These are phyloP conservation scores for Geotrupes spiniger DNA, from an alignment of 2,888 invertebrate genomes.

Conservation along the genomic window DNA sequence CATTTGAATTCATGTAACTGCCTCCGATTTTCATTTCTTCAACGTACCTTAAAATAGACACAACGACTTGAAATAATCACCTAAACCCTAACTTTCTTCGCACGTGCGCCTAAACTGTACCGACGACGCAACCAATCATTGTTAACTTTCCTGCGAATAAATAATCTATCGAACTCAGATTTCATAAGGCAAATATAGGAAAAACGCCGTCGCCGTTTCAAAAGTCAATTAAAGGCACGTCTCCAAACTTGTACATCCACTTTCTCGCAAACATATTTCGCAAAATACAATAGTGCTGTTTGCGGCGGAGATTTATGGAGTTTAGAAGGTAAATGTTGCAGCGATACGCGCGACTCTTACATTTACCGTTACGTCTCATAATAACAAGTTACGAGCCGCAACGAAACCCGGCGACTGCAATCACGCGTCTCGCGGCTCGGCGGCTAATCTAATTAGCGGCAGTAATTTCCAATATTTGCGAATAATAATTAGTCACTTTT, in stretches of 20 bases:
- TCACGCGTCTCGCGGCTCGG: not conserved
- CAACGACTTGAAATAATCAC: too few relatives aligned
- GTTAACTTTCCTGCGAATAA: too few relatives aligned
- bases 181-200: too few relatives aligned
- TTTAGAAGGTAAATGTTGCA: slow-evolving; percentile 4
- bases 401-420: not conserved
- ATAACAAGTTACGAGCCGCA: not conserved
- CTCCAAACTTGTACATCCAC: not conserved
- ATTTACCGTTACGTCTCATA: slow-evolving; percentile 3
- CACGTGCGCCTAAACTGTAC: too few relatives aligned
- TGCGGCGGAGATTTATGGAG: slow-evolving; percentile 3
- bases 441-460: slow-evolving; percentile 3
- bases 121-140: too few relatives aligned
- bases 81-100: too few relatives aligned
- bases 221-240: not conserved
- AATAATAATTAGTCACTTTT: slow-evolving; percentile 4
- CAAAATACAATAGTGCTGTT: slow-evolving; percentile 1
- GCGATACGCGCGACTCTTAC: not conserved
- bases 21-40: too few relatives aligned
- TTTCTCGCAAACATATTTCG: slow-evolving; percentile 2
- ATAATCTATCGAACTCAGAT: too few relatives aligned
- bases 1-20: too few relatives aligned
- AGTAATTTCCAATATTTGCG: slow-evolving; percentile 2
- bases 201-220: too few relatives aligned
- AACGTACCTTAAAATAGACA: too few relatives aligned